These are phyloP conservation scores for Cuculus canorus DNA, from an alignment of 2,797 vertebrate genomes.

Conservation along the genomic window DNA sequence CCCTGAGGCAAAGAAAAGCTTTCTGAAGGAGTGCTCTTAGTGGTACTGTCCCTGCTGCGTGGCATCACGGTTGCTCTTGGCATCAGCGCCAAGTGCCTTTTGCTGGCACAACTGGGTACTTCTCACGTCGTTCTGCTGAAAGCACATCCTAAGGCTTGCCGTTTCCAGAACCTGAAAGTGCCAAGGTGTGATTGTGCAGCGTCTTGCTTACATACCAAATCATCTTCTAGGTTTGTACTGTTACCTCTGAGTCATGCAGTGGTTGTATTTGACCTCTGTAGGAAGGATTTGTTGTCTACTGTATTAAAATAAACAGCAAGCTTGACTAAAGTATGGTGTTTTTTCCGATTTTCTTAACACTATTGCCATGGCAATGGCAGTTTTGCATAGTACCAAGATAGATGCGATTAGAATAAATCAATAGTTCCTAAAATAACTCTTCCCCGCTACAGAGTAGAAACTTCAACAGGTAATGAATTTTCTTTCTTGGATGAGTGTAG, in stretches of 20 bases:
- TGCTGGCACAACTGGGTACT: neutral
- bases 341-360: neutral
- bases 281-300: neutral
- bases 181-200: neutral
- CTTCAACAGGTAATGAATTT: neutral
- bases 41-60: neutral
- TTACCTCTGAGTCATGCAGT: neutral
- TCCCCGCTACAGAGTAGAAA: neutral
- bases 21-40: neutral
- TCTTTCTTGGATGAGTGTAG: neutral
- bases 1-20: neutral
- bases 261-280: neutral
- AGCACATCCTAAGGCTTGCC: fast-evolving
- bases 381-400: neutral
- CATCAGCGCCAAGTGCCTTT: neutral
- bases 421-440: neutral
- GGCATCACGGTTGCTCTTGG: neutral
- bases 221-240: neutral
- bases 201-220: neutral
- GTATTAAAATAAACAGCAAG: neutral
- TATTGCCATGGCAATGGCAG: neutral
- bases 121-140: neutral
- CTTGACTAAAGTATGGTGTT: neutral
- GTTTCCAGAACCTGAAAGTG: neutral
- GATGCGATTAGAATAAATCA: slow-evolving; percentile 1